Evolutionary conservation across 2,797 vertebrate genomes (phyloP).

Genomic region (Crenuchus spilurus): DNA sequence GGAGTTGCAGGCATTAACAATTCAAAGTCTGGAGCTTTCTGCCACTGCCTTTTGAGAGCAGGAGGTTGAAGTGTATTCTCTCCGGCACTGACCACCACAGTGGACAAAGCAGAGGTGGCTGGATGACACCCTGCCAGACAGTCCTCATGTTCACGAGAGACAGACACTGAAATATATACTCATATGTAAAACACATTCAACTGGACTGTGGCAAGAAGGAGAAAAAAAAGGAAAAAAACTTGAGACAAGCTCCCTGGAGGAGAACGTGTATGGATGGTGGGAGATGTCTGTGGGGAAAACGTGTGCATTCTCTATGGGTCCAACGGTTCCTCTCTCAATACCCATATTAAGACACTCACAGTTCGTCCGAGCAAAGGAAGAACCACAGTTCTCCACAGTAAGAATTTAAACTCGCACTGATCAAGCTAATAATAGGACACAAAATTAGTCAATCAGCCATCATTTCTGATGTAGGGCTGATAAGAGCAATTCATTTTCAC

Average conservation of each 20-base stretch:
- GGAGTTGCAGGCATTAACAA: slow-evolving; percentile 50
- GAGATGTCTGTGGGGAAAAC: slow-evolving; percentile 1
- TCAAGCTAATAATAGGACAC: too few species aligned
- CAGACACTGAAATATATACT: slow-evolving; percentile 43
- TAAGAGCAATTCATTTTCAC: too few species aligned
- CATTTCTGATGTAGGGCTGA: too few species aligned
- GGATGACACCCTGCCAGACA: slow-evolving; percentile 50
- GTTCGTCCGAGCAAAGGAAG: too few species aligned
- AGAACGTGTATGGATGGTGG: neutral
- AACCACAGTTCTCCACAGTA: too few species aligned
- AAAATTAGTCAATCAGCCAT: too few species aligned
- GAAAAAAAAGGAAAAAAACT: slow-evolving; percentile 9
- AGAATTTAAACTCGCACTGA: too few species aligned
- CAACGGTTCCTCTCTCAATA: too few species aligned
- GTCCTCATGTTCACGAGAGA: slow-evolving; percentile 44
- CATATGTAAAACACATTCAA: slow-evolving; percentile 42
- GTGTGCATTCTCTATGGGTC: neutral
- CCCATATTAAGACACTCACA: too few species aligned
- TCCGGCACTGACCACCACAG: slow-evolving; percentile 23
- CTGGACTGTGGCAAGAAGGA: neutral
- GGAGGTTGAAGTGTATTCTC: slow-evolving; percentile 42
- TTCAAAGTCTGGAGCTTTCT: slow-evolving; percentile 50
- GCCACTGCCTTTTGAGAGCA: slow-evolving; percentile 42
- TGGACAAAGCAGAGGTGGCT: slow-evolving; percentile 42
- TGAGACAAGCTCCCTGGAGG: slow-evolving; percentile 27